phyloP scores from a whole-genome alignment of 2,797 vertebrate genomes.

The Darevskia nairensis region DNA sequence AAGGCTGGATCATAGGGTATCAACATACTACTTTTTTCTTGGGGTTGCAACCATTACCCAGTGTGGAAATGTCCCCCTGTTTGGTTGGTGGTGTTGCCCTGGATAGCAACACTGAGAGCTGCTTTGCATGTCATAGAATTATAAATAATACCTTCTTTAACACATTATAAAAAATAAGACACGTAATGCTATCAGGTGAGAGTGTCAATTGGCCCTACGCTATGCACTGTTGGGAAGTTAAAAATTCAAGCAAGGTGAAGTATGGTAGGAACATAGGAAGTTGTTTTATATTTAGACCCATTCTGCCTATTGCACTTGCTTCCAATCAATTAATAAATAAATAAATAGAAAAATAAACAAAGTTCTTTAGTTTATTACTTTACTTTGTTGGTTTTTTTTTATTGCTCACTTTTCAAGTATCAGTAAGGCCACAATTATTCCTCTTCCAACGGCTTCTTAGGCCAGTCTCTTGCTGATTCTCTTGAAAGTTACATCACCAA shows the following conservation, averaged over 20 bases:
- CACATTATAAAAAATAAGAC: background rate
- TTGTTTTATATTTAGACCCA: no score
- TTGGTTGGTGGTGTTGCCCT: background rate
- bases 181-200: background rate
- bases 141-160: background rate
- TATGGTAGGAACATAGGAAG: background rate
- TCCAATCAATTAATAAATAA: slow-evolving; percentile 24
- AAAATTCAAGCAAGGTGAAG: background rate
- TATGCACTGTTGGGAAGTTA: background rate
- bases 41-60: background rate
- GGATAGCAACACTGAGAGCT: background rate
- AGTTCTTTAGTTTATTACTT: slow-evolving; percentile 17
- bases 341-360: slow-evolving; percentile 22
- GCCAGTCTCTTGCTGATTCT: slow-evolving; percentile 78
- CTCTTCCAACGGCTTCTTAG: slow-evolving; percentile 47
- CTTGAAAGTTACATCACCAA: slow-evolving; percentile 73
- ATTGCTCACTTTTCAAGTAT: slow-evolving; percentile 30
- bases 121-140: background rate
- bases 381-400: background rate
- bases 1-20: background rate
- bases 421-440: background rate
- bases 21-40: background rate
- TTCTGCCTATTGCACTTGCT: background rate
- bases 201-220: no score
- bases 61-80: background rate